A percentile compares a stretch with the other conserved stretches of the same genome.
phyloP scores from a whole-genome alignment of 2,113 vertebrate species.

The Ptilonorhynchus violaceus region DNA sequence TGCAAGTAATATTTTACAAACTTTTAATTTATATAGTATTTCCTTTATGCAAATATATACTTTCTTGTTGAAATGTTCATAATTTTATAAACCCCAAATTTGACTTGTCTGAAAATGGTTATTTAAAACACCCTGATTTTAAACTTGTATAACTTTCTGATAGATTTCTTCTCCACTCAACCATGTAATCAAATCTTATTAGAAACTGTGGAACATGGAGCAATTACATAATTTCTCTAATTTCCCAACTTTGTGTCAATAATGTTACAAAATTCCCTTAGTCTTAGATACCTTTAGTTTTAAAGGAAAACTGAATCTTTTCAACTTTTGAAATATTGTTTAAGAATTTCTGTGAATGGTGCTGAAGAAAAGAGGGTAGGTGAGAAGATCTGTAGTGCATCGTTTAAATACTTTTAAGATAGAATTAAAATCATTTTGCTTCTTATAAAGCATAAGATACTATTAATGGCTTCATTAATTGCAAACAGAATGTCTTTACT shows the following conservation, averaged over 20 bases:
- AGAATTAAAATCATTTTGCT: neutral
- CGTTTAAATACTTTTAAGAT: neutral
- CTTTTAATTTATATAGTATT: neutral
- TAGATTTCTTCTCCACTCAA: neutral
- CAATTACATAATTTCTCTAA: neutral
- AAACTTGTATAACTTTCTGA: neutral
- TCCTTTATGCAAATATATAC: neutral
- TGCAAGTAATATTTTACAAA: neutral
- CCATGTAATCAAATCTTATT: neutral
- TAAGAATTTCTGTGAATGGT: neutral
- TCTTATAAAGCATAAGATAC: neutral
- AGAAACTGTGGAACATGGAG: neutral
- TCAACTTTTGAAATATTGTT: neutral
- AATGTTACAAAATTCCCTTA: neutral
- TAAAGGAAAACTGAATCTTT: neutral
- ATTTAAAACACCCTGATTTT: neutral
- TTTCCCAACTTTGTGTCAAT: neutral
- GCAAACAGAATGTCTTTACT: neutral
- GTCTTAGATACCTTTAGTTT: neutral
- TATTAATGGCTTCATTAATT: neutral
- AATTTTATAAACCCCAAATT: neutral
- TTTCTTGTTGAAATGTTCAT: neutral
- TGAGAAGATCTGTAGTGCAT: neutral
- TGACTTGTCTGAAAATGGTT: neutral
- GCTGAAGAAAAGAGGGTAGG: neutral